Evolutionary conservation across 2,797 vertebrate species (phyloP), one percentile per base, ranked within the genome.

Genomic region (Cyprinodon diabolis): DNA sequence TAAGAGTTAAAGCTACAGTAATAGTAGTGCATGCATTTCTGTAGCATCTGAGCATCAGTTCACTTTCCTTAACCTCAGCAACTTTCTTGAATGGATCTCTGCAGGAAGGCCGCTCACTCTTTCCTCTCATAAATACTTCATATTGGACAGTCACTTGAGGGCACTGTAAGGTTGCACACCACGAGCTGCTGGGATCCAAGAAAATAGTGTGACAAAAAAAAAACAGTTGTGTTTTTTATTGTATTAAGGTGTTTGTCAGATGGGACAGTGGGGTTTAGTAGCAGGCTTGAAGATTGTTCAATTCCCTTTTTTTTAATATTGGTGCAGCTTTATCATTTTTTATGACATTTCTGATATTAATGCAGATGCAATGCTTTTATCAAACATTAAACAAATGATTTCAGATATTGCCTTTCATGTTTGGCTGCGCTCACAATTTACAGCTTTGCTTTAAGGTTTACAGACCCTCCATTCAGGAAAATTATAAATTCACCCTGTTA

Each of bases 361-460:
- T 21, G 35, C 4, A 7, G 10, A 23, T 43, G 14, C 10, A 25
- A 23, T 21, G 40, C 19, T n/a, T 66, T 30, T 58, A 13, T 56
- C 35, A 11, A 30, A 4, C 8, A 45, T 1, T 0, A 30, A 30
- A 12, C 11, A 6, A 15, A 43, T 19, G 3, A 71, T 71, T 55
- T 45, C 19, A 47, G 13, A 56, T 25, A 17, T 70, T 49, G 4
- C 55, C 56, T 72, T 83, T 76, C 52, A 30, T 77, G 23, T 68
- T 62, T 54, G 58, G 4, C 35, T 5, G 40, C 40, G 40, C 5
- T 43, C 40, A 43, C 40, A 30, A 30, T 30, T 30, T 30, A 30
- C 30, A 30, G 30, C 30, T 30, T 30, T 30, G 30, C 30, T 30
- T 30, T 30, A 30, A 30, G 30, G 30, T 30, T 30, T 30, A 30